These are phyloP conservation scores for Orthosia gracilis DNA, from an alignment of 2,888 invertebrate genomes.

Conservation along the genomic window DNA sequence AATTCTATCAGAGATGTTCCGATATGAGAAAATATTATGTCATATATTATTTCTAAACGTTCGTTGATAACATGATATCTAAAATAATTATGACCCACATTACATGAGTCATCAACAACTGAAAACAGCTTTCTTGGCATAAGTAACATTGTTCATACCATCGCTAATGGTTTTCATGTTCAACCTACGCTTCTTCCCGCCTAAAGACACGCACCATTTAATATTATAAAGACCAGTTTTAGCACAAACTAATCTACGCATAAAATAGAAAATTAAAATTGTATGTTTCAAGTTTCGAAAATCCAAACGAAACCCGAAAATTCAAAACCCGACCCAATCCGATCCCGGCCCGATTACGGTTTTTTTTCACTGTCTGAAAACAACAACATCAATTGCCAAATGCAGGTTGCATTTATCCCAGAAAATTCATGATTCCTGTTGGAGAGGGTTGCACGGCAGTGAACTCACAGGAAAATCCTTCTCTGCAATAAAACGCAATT, in stretches of 20 bases:
- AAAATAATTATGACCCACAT: not conserved
- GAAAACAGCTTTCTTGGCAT: constrained; percentile 25
- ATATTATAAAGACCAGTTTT: not conserved
- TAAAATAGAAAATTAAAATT: no score
- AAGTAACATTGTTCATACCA: not conserved
- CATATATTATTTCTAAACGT: not conserved
- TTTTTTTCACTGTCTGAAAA: no score
- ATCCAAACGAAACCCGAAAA: no score
- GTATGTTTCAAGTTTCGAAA: no score
- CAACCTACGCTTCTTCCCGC: not conserved
- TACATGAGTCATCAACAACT: not conserved
- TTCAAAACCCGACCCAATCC: no score
- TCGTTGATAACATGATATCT: not conserved
- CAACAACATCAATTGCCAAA: no score
- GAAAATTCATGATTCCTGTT: no score
- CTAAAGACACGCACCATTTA: constrained; percentile 12
- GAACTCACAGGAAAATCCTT: not conserved
- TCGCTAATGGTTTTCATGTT: constrained; percentile 12
- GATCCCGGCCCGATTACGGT: no score
- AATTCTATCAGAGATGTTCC: no score
- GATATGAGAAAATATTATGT: no score
- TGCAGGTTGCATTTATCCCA: no score
- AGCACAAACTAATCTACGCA: not conserved
- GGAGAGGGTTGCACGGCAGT: no score
- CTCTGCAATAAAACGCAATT: not conserved